Evolutionary conservation across 2,113 vertebrate genomes (phyloP).

Genomic region (Poeciliopsis prolifica): DNA sequence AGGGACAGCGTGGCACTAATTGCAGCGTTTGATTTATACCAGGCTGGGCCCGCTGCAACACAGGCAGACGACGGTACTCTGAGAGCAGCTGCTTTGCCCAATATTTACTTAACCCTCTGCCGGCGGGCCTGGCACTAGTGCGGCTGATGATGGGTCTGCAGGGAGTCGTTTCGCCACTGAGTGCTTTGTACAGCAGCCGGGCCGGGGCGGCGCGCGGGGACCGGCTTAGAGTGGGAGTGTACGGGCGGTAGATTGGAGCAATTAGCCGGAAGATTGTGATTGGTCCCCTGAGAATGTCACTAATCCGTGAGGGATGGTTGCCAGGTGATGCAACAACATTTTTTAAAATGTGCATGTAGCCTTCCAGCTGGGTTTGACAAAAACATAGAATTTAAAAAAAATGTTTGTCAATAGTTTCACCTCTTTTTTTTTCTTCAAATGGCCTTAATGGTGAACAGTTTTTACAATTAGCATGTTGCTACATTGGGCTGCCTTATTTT

Average conservation of each 20-base stretch:
- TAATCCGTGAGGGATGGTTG: conserved; percentile 43
- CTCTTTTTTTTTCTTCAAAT: conserved; percentile 12
- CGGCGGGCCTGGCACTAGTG: conserved; percentile 69
- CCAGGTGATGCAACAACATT: conserved; percentile 38
- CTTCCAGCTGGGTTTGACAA: neutral
- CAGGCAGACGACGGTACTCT: conserved; percentile 68
- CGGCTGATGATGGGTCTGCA: conserved; percentile 56
- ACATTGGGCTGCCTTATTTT: conserved; percentile 51
- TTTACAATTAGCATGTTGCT: conserved; percentile 19
- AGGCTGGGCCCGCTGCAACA: conserved; percentile 65
- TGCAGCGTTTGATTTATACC: conserved; percentile 78
- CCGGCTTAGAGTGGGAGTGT: conserved; percentile 39
- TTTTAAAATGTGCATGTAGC: neutral
- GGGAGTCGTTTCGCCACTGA: conserved; percentile 65
- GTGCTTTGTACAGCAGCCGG: conserved; percentile 55
- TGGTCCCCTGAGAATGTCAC: conserved; percentile 59
- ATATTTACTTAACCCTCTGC: conserved; percentile 80
- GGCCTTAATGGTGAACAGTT: conserved; percentile 27
- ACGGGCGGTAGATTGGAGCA: conserved; percentile 63
- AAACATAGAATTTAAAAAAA: neutral
- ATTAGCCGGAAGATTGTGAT: conserved; percentile 61
- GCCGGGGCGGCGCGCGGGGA: conserved; percentile 38
- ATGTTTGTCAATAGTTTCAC: neutral
- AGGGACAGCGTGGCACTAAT: conserved; percentile 72
- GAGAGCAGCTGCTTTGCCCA: conserved; percentile 77